A percentile compares a stretch with the other conserved stretches of the same genome.
Conservation (phyloP, 2,113 vertebrate genomes). For the Nasalis larvatus region DNA sequence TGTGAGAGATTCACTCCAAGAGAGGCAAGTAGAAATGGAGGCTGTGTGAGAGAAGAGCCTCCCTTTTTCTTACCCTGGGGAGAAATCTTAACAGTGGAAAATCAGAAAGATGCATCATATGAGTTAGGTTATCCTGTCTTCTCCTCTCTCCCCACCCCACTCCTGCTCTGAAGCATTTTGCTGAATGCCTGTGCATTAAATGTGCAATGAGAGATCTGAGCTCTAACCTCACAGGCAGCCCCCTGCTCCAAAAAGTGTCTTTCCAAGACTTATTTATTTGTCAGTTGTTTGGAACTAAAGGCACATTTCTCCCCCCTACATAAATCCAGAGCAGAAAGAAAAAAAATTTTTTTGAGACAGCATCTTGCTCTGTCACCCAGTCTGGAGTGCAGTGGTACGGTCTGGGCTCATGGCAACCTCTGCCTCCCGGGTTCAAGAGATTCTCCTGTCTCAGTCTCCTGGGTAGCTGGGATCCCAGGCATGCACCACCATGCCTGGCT, state of each 20-base stretch:
- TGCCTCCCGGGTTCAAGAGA: too few species aligned
- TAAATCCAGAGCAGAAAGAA: background rate
- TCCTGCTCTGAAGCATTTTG: background rate
- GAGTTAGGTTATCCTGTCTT: background rate
- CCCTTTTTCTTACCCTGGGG: background rate
- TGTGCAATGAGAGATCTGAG: too few species aligned
- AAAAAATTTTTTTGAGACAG: too few species aligned
- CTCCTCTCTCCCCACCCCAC: rapidly evolving
- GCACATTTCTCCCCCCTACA: background rate
- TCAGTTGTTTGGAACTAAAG: background rate
- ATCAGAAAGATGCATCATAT: background rate
- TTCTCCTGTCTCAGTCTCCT: too few species aligned
- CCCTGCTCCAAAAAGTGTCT: background rate
- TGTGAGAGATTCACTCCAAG: background rate
- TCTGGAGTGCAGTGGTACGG: too few species aligned
- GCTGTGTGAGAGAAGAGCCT: background rate
- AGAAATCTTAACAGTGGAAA: background rate
- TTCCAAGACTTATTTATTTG: background rate
- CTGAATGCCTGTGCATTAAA: background rate
- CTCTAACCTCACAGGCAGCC: background rate
- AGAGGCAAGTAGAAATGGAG: background rate
- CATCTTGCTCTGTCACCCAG: too few species aligned
- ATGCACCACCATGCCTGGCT: too few species aligned
- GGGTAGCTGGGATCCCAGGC: too few species aligned
- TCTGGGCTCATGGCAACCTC: too few species aligned